Conservation (phyloP, 2,888 invertebrate species). For the Drosophila lutescens region DNA sequence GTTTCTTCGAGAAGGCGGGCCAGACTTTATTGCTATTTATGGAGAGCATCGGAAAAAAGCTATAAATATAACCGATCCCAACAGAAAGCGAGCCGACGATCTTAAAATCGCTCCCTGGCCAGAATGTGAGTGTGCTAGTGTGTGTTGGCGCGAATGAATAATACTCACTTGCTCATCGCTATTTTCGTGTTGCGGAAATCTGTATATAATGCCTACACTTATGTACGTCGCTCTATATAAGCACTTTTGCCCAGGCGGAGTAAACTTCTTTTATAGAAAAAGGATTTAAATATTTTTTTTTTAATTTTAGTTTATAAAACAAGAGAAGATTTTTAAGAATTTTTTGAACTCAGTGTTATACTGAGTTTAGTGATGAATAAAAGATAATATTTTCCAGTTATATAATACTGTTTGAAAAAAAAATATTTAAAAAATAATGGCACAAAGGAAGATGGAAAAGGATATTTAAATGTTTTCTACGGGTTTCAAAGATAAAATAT, state of each 20-base stretch:
- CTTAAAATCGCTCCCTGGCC: slow-evolving; percentile 44
- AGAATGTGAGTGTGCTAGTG: slow-evolving; percentile 37
- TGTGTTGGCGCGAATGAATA: slow-evolving; percentile 56
- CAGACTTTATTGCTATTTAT: slow-evolving; percentile 74
- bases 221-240: slow-evolving; percentile 19
- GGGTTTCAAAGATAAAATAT: neutral
- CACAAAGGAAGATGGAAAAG: neutral
- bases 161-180: slow-evolving; percentile 72
- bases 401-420: neutral
- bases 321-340: neutral
- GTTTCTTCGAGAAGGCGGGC: slow-evolving; percentile 29
- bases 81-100: slow-evolving; percentile 38
- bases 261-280: neutral
- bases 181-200: slow-evolving; percentile 69
- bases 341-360: neutral
- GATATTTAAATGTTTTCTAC: neutral
- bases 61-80: slow-evolving; percentile 55
- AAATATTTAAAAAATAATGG: neutral
- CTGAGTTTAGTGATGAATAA: neutral
- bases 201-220: slow-evolving; percentile 34
- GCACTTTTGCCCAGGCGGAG: slow-evolving; percentile 7
- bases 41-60: slow-evolving; percentile 69
- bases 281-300: neutral
- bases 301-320: slow-evolving; percentile 2
- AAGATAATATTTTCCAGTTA: neutral